phyloP scores from a whole-genome alignment of 2,797 vertebrate species.

The Forpus xanthops region DNA sequence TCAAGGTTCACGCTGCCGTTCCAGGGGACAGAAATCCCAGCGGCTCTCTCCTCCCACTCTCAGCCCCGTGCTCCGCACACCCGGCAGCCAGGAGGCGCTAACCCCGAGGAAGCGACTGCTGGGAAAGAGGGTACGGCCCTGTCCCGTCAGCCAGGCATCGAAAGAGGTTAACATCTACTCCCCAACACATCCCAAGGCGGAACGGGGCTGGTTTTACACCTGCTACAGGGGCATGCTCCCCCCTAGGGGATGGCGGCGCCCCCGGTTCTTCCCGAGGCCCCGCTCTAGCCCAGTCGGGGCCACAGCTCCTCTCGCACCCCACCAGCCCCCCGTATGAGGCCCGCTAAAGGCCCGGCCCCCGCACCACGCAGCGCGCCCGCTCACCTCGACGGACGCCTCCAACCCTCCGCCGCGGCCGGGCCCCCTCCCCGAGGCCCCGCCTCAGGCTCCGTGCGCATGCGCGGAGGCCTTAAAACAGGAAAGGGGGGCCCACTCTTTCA shows the following conservation, averaged over 20 bases:
- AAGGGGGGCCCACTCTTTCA: rapidly evolving
- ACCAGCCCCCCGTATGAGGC: rapidly evolving
- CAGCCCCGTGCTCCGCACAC: rapidly evolving
- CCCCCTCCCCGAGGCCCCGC: background rate
- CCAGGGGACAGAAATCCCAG: rapidly evolving
- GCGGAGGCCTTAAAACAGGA: rapidly evolving
- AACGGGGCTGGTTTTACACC: background rate
- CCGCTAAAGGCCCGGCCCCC: rapidly evolving
- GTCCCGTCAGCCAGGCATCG: background rate
- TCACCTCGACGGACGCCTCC: background rate
- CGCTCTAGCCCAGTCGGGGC: background rate
- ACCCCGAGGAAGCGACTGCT: rapidly evolving
- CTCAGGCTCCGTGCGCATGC: background rate
- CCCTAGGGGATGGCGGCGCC: too few relatives aligned
- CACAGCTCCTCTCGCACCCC: rapidly evolving
- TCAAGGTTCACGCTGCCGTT: rapidly evolving
- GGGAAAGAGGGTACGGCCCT: rapidly evolving
- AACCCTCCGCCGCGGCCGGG: rapidly evolving
- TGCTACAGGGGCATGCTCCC: background rate
- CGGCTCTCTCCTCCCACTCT: rapidly evolving
- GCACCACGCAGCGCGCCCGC: rapidly evolving
- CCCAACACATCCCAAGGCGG: background rate
- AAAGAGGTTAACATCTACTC: background rate
- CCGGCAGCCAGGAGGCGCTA: background rate
- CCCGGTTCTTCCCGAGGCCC: rapidly evolving